Percentiles rank a stretch among this genome's conserved stretches.
Evolutionary conservation across 2,113 vertebrate species (phyloP).

Genomic region (Ictalurus furcatus): DNA sequence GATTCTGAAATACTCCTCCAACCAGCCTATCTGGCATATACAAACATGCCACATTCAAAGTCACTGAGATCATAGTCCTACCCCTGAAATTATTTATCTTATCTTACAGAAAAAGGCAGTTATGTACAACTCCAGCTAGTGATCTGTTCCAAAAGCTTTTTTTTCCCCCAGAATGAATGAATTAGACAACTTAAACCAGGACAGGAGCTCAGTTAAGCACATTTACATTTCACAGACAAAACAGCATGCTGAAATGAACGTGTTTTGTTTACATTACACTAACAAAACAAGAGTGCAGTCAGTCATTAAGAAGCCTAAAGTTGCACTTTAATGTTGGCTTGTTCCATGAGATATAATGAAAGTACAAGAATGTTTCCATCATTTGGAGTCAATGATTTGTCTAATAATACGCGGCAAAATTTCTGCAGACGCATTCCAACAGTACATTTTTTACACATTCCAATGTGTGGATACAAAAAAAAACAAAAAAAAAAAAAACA

Average conservation of each 20-base stretch:
- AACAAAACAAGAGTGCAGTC: too few species aligned
- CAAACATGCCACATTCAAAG: too few species aligned
- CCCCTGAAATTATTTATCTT: too few species aligned
- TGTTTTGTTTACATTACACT: background rate
- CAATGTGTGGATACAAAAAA: background rate
- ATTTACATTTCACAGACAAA: background rate
- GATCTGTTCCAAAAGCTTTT: background rate
- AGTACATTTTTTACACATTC: background rate
- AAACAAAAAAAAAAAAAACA: background rate
- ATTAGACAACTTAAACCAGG: background rate
- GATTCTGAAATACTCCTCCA: too few species aligned
- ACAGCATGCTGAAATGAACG: background rate
- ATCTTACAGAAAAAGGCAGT: too few species aligned
- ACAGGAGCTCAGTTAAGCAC: background rate
- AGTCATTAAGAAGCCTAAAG: background rate
- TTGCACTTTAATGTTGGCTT: background rate
- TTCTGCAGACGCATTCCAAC: too few species aligned
- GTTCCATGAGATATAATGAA: background rate
- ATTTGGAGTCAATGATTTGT: background rate
- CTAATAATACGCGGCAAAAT: background rate
- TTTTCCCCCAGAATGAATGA: background rate
- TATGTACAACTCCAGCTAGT: too few species aligned
- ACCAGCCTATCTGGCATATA: too few species aligned
- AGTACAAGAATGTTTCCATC: background rate
- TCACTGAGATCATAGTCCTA: too few species aligned